phyloP scores from a whole-genome alignment of 2,113 vertebrate species.

The Halichoeres trimaculatus region DNA sequence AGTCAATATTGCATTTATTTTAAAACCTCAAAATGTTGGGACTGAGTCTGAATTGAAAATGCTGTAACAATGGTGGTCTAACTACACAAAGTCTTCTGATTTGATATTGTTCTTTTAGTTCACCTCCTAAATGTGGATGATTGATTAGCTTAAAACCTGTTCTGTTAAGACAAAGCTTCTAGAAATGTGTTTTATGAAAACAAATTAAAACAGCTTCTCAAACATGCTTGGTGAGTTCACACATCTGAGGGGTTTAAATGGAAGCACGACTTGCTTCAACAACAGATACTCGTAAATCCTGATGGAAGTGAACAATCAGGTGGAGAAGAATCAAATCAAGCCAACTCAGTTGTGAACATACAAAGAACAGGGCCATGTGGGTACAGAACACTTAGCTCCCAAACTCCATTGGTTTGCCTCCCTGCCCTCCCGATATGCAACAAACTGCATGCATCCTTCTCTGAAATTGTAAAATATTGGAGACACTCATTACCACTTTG shows the following conservation, averaged over 20 bases:
- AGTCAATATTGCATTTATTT: neutral
- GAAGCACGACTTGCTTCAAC: neutral
- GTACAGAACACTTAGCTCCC: conserved; percentile 62
- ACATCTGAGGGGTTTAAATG: conserved; percentile 4
- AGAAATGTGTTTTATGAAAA: neutral
- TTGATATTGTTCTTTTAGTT: too few relatives aligned
- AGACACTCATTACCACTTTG: conserved; percentile 36
- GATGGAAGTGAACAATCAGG: conserved; percentile 1
- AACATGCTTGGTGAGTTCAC: neutral
- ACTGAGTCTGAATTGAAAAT: neutral
- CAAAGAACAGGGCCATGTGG: conserved; percentile 59
- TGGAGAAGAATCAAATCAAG: conserved; percentile 18
- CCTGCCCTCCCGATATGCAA: conserved; percentile 50
- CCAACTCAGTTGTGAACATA: conserved; percentile 15
- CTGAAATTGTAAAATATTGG: conserved; percentile 22
- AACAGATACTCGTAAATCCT: neutral
- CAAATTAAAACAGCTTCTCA: conserved; percentile 1
- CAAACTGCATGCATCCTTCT: conserved; percentile 38
- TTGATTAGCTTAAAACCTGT: neutral
- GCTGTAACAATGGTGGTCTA: neutral
- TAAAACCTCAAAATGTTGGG: neutral
- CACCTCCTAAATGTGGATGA: neutral
- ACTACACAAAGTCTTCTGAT: neutral
- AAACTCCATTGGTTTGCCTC: conserved; percentile 45
- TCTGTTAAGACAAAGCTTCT: neutral